Percentiles rank a stretch among this genome's conserved stretches.
These are phyloP conservation scores for Callocephalon fimbriatum DNA, from an alignment of 2,113 vertebrate species.

Conservation along the genomic window DNA sequence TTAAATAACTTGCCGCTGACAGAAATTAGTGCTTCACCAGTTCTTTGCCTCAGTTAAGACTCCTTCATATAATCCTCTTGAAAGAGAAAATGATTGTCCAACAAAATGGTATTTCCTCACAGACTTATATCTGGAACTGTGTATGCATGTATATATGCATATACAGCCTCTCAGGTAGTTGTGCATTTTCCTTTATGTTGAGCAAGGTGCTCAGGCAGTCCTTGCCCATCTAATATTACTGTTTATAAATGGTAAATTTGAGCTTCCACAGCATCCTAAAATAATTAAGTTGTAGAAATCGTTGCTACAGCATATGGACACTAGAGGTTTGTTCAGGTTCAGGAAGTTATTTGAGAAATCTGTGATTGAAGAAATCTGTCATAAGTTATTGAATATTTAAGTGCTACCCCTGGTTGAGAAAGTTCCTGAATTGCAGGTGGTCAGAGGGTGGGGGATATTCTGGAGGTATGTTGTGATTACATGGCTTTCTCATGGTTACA, in stretches of 20 bases:
- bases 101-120: background rate
- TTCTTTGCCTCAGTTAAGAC: slow-evolving; percentile 18
- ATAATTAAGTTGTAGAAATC: background rate
- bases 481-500: background rate
- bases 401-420: background rate
- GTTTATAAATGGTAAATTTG: background rate
- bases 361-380: background rate
- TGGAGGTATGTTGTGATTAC: background rate
- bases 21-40: background rate
- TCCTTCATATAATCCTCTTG: background rate
- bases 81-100: background rate
- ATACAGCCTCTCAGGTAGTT: background rate
- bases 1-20: background rate
- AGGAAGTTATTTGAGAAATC: background rate
- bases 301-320: background rate
- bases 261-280: background rate
- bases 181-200: background rate
- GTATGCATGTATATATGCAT: no score
- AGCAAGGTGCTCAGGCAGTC: background rate
- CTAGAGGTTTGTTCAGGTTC: background rate
- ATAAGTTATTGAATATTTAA: background rate
- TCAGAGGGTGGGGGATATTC: background rate
- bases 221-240: background rate
- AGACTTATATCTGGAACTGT: background rate
- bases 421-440: background rate